Evolutionary conservation across 2,113 vertebrate genomes (phyloP), one percentile per base, ranked within the genome.

Genomic region (Pelodiscus sinensis): DNA sequence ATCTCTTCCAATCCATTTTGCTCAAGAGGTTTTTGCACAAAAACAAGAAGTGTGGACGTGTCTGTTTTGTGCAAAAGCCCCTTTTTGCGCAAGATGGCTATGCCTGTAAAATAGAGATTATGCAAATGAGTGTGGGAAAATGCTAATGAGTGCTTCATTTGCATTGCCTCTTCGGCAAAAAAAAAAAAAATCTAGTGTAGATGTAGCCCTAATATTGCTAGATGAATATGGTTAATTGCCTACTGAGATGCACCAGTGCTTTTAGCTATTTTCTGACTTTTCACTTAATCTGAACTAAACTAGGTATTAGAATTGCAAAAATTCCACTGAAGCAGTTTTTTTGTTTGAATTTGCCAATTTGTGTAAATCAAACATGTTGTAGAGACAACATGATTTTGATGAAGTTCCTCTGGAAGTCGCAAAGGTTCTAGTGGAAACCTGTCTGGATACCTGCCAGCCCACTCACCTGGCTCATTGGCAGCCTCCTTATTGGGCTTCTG

Each of bases 301-400:
- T 68, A 68, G 57, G 65, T 18, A n/a, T 8, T 68, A 68, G 65
- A 68, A n/a, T 15, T 44, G 35, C 21, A 12, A 65, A 65, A 78
- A 86, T 31, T 56, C 18, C 6, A 57, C 16, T 79, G 68, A 2
- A 79, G 3, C 25, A 35, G 51, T 1, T 1, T 71, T 92, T 85
- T 24, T 4, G 51, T 0, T 24, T 8, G 35, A 2, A 77, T 31
- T 87, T 31, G 1, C 3, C 54, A 8, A n/a, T 31, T 65, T 50
- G 15, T 82, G 22, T 75, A 81, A 87, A 92, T 29, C 8, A 31
- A 86, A 35, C 31, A 7, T 11, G 38, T 27, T 12, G 4, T 35
- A 68, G 35, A 75, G 73, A 5, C 0, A 0, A 0, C 19, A 68
- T 55, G 60, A 44, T 87, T 78, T 81, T 1, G 0, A 8, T 5